A percentile compares a stretch with the other conserved stretches of the same genome.
phyloP scores from a whole-genome alignment of 2,888 invertebrate genomes.

The Eulithis testata region DNA sequence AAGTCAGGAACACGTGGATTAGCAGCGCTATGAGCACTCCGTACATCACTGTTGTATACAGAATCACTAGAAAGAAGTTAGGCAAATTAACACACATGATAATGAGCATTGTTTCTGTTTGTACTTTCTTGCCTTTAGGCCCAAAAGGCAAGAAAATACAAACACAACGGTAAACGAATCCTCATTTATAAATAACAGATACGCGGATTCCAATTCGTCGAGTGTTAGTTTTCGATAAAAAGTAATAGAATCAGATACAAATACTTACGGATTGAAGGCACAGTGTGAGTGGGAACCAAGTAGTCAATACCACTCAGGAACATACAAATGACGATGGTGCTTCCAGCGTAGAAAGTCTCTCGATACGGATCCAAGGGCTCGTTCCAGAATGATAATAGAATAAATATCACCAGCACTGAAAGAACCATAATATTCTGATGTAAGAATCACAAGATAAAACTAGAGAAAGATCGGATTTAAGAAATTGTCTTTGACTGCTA shows the following conservation, averaged over 20 bases:
- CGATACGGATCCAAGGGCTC: slow-evolving; percentile 63
- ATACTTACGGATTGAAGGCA: slow-evolving; percentile 71
- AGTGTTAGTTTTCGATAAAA: no score
- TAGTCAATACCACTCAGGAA: slow-evolving; percentile 69
- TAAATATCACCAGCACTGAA: slow-evolving; percentile 67
- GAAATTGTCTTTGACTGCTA: no score
- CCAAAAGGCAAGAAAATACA: no score
- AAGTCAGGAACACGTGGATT: slow-evolving; percentile 63
- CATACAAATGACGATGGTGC: slow-evolving; percentile 60
- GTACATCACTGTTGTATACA: slow-evolving; percentile 64
- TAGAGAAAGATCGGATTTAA: no score
- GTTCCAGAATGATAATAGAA: slow-evolving; percentile 73
- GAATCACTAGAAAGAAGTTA: slow-evolving; percentile 59
- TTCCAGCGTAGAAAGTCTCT: slow-evolving; percentile 68
- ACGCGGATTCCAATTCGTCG: no score
- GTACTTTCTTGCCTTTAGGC: no score
- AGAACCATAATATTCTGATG: slow-evolving; percentile 21
- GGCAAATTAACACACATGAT: no score
- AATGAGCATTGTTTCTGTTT: no score
- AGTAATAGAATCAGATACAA: no score
- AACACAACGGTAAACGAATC: no score
- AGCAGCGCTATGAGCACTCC: slow-evolving; percentile 64
- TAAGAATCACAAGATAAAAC: no score
- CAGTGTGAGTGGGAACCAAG: slow-evolving; percentile 65
- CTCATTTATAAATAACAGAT: no score